Evolutionary conservation across 1,140 invertebrate genomes (phyloP).

Genomic region (Pomacea maculata): DNA sequence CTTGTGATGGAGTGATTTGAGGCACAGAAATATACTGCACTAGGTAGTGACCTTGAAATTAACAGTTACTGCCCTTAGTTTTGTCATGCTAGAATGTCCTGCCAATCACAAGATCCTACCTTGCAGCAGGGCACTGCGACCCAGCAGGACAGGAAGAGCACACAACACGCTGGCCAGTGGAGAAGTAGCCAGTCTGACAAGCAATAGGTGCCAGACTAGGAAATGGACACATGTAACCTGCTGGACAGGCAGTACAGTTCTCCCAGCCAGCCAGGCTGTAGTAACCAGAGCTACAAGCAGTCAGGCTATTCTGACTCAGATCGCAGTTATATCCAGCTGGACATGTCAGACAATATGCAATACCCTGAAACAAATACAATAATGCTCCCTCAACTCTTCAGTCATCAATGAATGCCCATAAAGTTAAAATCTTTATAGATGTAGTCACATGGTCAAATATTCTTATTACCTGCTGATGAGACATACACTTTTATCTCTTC

Average conservation of each 20-base stretch:
- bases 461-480: too few species aligned
- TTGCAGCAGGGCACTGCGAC: constrained; percentile 43
- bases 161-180: constrained; percentile 36
- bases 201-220: constrained; percentile 42
- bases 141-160: constrained; percentile 58
- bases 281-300: constrained; percentile 46
- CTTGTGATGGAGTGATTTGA: too few species aligned
- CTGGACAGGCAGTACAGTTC: constrained; percentile 51
- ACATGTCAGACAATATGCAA: constrained; percentile 44
- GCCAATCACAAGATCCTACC: constrained; percentile 30
- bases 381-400: background rate
- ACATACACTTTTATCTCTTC: too few species aligned
- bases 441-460: too few species aligned
- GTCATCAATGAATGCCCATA: too few species aligned
- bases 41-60: too few species aligned
- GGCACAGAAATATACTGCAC: too few species aligned
- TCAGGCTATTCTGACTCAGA: constrained; percentile 30
- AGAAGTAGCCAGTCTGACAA: constrained; percentile 48
- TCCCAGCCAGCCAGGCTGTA: constrained; percentile 52
- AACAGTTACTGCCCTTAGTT: too few species aligned
- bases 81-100: too few species aligned
- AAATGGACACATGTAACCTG: constrained; percentile 56
- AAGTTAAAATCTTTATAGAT: too few species aligned
- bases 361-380: constrained; percentile 38
- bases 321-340: constrained; percentile 55